Base-by-base conservation (phyloP, 2,113 vertebrate species). In the Esox niger region DNA sequence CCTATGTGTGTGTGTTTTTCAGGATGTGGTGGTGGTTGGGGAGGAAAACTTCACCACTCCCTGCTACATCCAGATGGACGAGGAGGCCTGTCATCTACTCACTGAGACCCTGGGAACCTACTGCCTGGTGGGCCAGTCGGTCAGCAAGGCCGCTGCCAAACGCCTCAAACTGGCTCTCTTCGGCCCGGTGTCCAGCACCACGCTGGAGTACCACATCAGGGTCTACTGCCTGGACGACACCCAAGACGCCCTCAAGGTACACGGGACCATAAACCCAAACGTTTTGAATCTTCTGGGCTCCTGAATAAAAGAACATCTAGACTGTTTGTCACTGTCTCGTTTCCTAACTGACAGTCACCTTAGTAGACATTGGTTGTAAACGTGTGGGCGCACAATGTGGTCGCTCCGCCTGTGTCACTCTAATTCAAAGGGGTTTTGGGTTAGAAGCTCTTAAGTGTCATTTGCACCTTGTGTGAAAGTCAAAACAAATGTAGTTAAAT, bases 11-110 rank as follows among this genome's bases (percentile, higher is more conserved):
- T 80, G 25, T 74, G 11, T 73, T 20, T 77, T 71, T 71, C 84
- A 98, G 96, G 95, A 97, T 17, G 93, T 96, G 65, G 95, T 98
- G 57, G 92, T 94, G 11, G 94, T 98, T 0, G 96, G 96, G 62
- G 95, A 96, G 73, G 95, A 97, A 71, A 96, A 96, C 85, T 96
- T 98, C 81, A 97, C 95, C 15, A 97, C 96, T 0, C 95, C 95
- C 0, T 98, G 95, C 88, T 98, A 98, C 71, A 91, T 97, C 73
- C 95, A 98, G 85, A 84, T 98, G 92, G 95, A 98, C 21, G 80
- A 83, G 0, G 94, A 97, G 65, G 93, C 95, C n/a, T 96, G 95
- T 86, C 95, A 96, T 82, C 91, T 98, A 77, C 87, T 98, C 77
- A 96, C 94, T 1, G 95, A 98, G 88, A 95, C 90, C 17, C 93